Evolutionary conservation across 2,797 vertebrate species (phyloP).

Genomic region (Platalea minor): DNA sequence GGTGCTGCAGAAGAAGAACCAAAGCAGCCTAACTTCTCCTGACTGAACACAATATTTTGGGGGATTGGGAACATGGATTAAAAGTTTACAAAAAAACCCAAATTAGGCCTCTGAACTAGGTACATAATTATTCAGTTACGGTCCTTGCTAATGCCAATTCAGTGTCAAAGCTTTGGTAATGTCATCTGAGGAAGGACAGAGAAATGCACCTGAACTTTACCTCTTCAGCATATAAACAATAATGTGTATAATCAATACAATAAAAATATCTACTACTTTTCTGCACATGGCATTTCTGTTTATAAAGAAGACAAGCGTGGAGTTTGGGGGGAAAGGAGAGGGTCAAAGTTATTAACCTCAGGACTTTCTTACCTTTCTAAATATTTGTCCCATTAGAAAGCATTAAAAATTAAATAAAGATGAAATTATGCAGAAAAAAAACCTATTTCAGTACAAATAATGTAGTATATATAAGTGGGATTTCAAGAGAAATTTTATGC

Average conservation of each 20-base stretch:
- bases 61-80: background rate
- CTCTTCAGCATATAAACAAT: background rate
- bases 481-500: background rate
- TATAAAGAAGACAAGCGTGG: background rate
- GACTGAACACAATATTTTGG: background rate
- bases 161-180: background rate
- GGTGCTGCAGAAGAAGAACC: background rate
- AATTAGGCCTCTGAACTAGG: background rate
- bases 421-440: slow-evolving; percentile 67
- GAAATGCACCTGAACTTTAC: background rate
- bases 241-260: background rate
- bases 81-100: background rate
- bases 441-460: slow-evolving; percentile 45
- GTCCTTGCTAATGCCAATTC: background rate
- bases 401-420: slow-evolving; percentile 74
- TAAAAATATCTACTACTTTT: background rate
- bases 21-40: background rate
- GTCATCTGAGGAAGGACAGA: background rate
- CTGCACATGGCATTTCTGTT: background rate
- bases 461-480: slow-evolving; percentile 41
- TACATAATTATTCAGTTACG: background rate
- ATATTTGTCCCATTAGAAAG: slow-evolving; percentile 72
- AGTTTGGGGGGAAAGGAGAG: background rate
- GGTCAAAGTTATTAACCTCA: slow-evolving; percentile 51
- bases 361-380: slow-evolving; percentile 72